Base-by-base conservation (phyloP, 2,113 vertebrate species). In the Nibea albiflora region DNA sequence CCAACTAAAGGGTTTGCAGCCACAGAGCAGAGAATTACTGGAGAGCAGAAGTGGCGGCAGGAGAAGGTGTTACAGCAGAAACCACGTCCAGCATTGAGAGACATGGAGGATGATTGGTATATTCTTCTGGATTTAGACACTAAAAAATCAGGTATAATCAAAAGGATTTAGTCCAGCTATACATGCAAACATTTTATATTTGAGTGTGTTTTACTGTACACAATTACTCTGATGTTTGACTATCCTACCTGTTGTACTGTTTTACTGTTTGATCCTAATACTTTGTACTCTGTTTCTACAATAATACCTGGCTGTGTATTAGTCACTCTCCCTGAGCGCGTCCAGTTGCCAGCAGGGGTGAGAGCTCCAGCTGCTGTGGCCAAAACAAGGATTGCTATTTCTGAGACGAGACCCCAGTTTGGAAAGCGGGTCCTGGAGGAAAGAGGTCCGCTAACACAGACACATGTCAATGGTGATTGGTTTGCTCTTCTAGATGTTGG, bases 401-500 rank as follows among this genome's bases (percentile, higher is more conserved):
- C 76, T 7, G 85, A 85, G 77, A 78, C 4, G 4, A 87, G 73
- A 54, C 87, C 90, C 5, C 73, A 49, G 65, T 93, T 90, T 90
- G 92, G 87, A 88, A 72, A 65, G 54, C 71, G 85, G 61, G 82
- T 92, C 88, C 77, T 80, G 80, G 80, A 91, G 39, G 91, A 90
- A 80, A 92, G 90, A 81, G 81, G 1, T 44, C 83, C 73, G 2
- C 17, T 42, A 61, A 8, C 67, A 15, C 69, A 76, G 3, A 83
- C 85, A 22, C 85, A 81, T 47, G 74, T 70, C 65, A 63, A 50
- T 78, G 92, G 90, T 72, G 92, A 94, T 67, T 95, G 94, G 94
- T 95, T 93, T 90, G 78, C 88, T 86, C 90, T 94, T 2, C 89
- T 94, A 28, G 93, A 93, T 57, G 50, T 31, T 88, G 91, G 53